These are phyloP conservation scores for Athalia cordata DNA, from an alignment of 2,888 invertebrate genomes.

Conservation along the genomic window DNA sequence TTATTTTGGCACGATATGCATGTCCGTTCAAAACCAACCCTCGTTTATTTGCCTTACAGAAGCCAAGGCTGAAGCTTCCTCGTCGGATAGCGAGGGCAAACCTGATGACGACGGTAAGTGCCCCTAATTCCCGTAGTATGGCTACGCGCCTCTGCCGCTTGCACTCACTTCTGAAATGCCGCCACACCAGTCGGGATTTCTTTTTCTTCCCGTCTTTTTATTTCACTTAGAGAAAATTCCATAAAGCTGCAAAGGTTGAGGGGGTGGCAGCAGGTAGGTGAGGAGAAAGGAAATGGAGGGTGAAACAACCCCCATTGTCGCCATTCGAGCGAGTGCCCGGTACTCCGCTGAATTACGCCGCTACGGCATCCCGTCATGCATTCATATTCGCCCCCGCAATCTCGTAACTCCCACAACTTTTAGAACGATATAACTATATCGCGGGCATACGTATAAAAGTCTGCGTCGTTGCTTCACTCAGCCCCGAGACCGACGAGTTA, in stretches of 20 bases:
- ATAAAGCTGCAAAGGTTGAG: slow-evolving; percentile 26
- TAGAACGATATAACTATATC: slow-evolving; percentile 1
- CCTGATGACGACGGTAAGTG: slow-evolving; percentile 66
- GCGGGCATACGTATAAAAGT: background rate
- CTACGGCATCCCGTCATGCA: slow-evolving; percentile 53
- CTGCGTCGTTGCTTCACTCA: background rate
- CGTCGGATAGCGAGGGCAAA: slow-evolving; percentile 69
- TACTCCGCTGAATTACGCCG: slow-evolving; percentile 56
- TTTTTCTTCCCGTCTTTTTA: background rate
- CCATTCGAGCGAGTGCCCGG: slow-evolving; percentile 50
- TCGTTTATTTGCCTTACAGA: slow-evolving; percentile 62
- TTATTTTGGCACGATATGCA: slow-evolving; percentile 49
- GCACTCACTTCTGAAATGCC: slow-evolving; percentile 8
- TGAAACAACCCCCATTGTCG: slow-evolving; percentile 50
- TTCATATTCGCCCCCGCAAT: slow-evolving; percentile 54
- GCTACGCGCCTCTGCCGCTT: background rate
- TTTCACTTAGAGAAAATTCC: slow-evolving; percentile 22
- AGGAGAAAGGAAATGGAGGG: slow-evolving; percentile 47
- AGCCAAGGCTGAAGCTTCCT: slow-evolving; percentile 69
- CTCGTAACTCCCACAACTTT: background rate
- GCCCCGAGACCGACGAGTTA: slow-evolving; percentile 26
- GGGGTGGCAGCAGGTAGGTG: slow-evolving; percentile 21
- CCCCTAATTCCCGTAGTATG: slow-evolving; percentile 32
- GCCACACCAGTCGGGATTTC: background rate
- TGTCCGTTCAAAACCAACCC: slow-evolving; percentile 63